Conservation (phyloP, 2,888 invertebrate genomes). For the Anagyrus pseudococci region DNA sequence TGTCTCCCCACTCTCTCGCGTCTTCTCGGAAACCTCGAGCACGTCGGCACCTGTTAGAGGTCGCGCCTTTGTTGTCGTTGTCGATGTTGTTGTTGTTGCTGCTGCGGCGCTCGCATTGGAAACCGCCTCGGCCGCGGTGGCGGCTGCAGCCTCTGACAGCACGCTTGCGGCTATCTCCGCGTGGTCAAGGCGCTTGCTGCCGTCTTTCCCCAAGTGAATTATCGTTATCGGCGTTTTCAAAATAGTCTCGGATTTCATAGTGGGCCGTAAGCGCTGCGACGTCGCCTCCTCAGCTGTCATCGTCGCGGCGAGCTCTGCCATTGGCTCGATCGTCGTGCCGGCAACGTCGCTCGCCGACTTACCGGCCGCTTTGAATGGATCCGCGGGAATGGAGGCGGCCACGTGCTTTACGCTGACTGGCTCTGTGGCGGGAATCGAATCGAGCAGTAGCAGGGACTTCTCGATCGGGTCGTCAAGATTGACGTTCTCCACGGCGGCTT, state of each 20-base stretch:
- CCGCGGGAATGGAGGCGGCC: neutral
- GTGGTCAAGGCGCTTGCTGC: conserved; percentile 19
- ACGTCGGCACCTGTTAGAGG: no score
- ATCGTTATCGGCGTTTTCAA: conserved; percentile 34
- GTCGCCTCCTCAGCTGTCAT: neutral
- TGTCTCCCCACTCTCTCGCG: neutral
- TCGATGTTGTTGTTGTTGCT: neutral
- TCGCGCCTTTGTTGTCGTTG: no score
- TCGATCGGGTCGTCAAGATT: conserved; percentile 32
- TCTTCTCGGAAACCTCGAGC: neutral
- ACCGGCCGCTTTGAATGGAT: neutral
- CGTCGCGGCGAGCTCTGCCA: neutral
- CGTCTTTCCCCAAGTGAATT: conserved; percentile 26
- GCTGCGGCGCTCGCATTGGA: neutral
- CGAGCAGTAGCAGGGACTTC: conserved; percentile 28
- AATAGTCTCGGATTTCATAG: conserved; percentile 29
- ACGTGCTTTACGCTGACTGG: conserved; percentile 10
- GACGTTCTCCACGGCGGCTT: no score
- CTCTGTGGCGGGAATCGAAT: conserved; percentile 5
- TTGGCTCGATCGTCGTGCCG: conserved; percentile 2
- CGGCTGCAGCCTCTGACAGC: neutral
- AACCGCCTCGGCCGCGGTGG: neutral
- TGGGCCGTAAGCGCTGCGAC: no score
- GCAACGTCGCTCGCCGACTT: neutral
- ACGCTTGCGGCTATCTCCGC: conserved; percentile 1